These are phyloP conservation scores for Apeira syringaria DNA, from an alignment of 2,888 invertebrate species.

Conservation along the genomic window DNA sequence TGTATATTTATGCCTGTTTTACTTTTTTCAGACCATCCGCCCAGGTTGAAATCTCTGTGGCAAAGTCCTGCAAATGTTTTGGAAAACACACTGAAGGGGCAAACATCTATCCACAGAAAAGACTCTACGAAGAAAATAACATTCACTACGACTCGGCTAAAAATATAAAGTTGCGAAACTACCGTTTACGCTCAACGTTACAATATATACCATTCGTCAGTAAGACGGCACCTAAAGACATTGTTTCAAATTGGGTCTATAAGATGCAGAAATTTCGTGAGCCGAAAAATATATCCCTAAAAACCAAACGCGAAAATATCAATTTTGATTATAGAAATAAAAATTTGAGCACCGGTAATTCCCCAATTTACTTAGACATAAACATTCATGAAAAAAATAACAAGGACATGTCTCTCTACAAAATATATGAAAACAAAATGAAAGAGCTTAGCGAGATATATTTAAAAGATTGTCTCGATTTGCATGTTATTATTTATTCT, in stretches of 20 bases:
- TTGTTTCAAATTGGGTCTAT: background rate
- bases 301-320: background rate
- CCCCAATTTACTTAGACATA: background rate
- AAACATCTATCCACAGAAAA: background rate
- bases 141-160: background rate
- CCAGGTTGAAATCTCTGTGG: background rate
- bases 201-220: background rate
- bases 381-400: background rate
- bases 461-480: constrained; percentile 9
- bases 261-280: background rate
- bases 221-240: background rate
- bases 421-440: background rate
- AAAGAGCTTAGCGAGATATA: background rate
- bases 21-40: background rate
- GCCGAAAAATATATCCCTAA: background rate
- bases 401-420: background rate
- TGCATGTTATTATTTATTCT: constrained; percentile 1
- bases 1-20: no score
- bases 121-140: background rate
- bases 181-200: background rate
- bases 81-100: background rate
- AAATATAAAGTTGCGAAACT: background rate
- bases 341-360: background rate
- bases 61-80: background rate
- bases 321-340: background rate